Percentiles rank a stretch among this genome's conserved stretches.
Evolutionary conservation across 2,113 vertebrate species (phyloP).

Genomic region (Heterochromis multidens): DNA sequence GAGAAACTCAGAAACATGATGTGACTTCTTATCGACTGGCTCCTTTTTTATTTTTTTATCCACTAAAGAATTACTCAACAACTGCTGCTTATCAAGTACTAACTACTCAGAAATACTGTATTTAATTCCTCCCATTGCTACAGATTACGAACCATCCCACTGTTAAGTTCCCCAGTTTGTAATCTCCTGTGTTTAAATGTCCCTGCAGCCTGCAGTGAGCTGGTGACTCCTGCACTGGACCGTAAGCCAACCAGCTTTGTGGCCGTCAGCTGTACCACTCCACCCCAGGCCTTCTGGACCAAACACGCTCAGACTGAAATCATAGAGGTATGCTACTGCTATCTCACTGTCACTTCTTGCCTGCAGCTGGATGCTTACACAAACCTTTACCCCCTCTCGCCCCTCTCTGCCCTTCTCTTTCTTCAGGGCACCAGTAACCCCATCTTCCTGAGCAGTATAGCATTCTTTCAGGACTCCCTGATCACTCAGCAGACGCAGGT

Average conservation of each 20-base stretch:
- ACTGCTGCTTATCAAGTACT: not conserved
- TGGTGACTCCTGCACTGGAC: conserved; percentile 90
- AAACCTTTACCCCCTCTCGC: not conserved
- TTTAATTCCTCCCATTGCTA: not conserved
- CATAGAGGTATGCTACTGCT: conserved; percentile 84
- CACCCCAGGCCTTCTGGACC: conserved; percentile 99
- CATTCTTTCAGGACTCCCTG: conserved; percentile 97
- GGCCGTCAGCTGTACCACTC: conserved; percentile 95
- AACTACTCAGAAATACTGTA: not conserved
- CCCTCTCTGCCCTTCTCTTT: not conserved
- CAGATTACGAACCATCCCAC: conserved; percentile 27
- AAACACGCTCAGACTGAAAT: conserved; percentile 98
- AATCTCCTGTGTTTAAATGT: conserved; percentile 34
- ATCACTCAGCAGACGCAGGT: conserved; percentile 98
- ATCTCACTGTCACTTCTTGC: not conserved
- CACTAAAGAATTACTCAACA: not conserved
- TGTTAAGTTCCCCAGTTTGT: conserved; percentile 36
- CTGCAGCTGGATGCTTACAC: not conserved
- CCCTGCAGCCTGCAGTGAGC: conserved; percentile 90
- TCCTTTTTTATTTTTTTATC: not conserved
- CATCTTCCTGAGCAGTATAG: conserved; percentile 96
- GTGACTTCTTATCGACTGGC: not conserved
- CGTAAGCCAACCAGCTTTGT: conserved; percentile 98
- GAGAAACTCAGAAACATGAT: not conserved
- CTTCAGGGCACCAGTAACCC: conserved; percentile 95